Conservation (phyloP, 2,113 vertebrate species). For the Myrmophylax atrothorax region DNA sequence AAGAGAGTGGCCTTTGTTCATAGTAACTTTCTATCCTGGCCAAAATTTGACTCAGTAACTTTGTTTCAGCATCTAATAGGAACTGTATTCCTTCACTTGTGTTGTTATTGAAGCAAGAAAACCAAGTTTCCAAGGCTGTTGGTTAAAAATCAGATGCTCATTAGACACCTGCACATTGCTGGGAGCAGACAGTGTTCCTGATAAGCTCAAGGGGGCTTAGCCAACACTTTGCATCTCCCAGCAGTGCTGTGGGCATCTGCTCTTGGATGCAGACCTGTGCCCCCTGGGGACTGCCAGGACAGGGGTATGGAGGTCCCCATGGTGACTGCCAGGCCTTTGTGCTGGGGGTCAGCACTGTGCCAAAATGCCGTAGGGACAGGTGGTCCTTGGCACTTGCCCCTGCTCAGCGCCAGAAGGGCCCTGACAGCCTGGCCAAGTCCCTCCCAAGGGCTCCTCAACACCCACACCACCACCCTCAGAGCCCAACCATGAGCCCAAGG, state of each 20-base stretch:
- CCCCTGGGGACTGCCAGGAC: not conserved
- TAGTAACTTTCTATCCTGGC: not conserved
- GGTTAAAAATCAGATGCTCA: not conserved
- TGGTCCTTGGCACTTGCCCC: not conserved
- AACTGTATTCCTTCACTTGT: not conserved
- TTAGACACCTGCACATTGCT: not conserved
- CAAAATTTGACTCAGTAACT: not conserved
- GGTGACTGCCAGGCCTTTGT: not conserved
- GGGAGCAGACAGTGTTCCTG: not conserved
- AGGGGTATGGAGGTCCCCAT: not conserved
- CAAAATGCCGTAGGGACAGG: not conserved
- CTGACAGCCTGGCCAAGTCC: not conserved
- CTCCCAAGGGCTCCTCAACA: not conserved
- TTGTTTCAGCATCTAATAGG: not conserved
- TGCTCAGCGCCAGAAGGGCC: not conserved
- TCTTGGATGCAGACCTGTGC: not conserved
- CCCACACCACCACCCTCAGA: not conserved
- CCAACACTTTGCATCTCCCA: too few relatives aligned
- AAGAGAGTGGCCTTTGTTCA: not conserved
- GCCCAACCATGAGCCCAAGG: not conserved
- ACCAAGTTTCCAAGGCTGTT: not conserved
- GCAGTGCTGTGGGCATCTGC: too few relatives aligned
- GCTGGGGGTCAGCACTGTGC: not conserved
- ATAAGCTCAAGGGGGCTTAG: not conserved
- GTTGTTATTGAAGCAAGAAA: not conserved